These are phyloP conservation scores for Holothuria leucospilota DNA, from an alignment of 53 echinoderm and acorn worm species.

Conservation along the genomic window DNA sequence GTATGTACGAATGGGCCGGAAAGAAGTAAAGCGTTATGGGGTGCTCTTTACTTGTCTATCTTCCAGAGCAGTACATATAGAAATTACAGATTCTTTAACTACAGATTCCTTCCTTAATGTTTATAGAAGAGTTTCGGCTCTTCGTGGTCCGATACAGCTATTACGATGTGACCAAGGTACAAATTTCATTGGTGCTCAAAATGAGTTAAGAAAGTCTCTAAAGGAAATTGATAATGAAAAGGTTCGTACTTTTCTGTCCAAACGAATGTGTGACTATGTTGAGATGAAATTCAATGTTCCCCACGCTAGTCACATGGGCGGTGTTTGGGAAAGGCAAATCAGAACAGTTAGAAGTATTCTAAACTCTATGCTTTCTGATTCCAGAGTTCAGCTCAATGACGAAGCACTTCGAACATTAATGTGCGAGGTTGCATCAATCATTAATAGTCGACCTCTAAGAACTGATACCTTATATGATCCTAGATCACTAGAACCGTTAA, in stretches of 20 bases:
- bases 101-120: conserved; percentile 58
- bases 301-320: conserved; percentile 70
- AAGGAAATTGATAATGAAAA: conserved; percentile 44
- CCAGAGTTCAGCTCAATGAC: conserved; percentile 54
- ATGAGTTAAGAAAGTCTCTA: conserved; percentile 49
- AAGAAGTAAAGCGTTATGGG: conserved; percentile 46
- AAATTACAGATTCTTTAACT: conserved; percentile 26
- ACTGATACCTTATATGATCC: conserved; percentile 39
- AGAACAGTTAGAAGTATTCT: conserved; percentile 53
- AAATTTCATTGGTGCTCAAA: conserved; percentile 56
- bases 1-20: conserved; percentile 53
- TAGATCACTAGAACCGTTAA: conserved; percentile 24
- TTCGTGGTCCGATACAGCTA: conserved; percentile 52
- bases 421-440: conserved; percentile 54
- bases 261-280: neutral
- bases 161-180: conserved; percentile 66
- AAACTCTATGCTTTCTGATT: conserved; percentile 46
- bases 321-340: conserved; percentile 78
- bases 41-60: conserved; percentile 58
- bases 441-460: conserved; percentile 55
- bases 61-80: conserved; percentile 56
- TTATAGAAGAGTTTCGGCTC: conserved; percentile 37
- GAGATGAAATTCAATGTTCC: conserved; percentile 71
- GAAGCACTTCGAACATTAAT: conserved; percentile 61
- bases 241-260: neutral